Conservation (phyloP, 2,797 vertebrate species). For the Cynodonichthys magdalenae region DNA sequence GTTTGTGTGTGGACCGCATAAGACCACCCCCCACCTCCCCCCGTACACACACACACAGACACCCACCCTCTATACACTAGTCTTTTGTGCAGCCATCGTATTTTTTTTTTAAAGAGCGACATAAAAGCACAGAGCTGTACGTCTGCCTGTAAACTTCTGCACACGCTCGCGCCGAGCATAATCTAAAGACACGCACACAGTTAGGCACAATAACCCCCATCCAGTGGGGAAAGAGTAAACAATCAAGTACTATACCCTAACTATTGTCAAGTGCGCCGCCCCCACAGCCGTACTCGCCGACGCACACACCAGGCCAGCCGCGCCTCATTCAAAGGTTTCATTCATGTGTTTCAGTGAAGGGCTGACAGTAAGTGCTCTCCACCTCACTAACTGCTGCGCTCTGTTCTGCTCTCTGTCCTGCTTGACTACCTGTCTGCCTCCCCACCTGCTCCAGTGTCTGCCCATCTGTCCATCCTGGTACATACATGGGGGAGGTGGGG, state of each 20-base stretch:
- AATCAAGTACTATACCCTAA: slow-evolving; percentile 64
- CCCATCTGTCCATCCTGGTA: slow-evolving; percentile 42
- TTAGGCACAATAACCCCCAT: slow-evolving; percentile 55
- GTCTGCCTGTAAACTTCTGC: slow-evolving; percentile 53
- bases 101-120: slow-evolving; percentile 35
- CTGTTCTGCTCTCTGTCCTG: slow-evolving; percentile 45
- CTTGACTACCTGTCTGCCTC: slow-evolving; percentile 40
- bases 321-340: slow-evolving; percentile 69
- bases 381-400: slow-evolving; percentile 81
- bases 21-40: slow-evolving; percentile 49
- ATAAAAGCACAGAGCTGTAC: slow-evolving; percentile 49
- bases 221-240: slow-evolving; percentile 71
- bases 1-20: slow-evolving; percentile 57
- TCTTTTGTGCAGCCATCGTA: slow-evolving; percentile 62
- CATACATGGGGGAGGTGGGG: slow-evolving; percentile 1
- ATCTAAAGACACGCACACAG: slow-evolving; percentile 19
- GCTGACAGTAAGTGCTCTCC: slow-evolving; percentile 78
- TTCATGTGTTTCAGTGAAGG: slow-evolving; percentile 72
- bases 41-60: slow-evolving; percentile 22
- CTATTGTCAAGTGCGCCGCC: slow-evolving; percentile 60
- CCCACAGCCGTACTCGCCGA: neutral
- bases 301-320: slow-evolving; percentile 58
- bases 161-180: slow-evolving; percentile 1
- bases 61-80: slow-evolving; percentile 8
- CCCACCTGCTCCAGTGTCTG: slow-evolving; percentile 38